phyloP scores from a whole-genome alignment of 1,140 invertebrate species.

The Achroia grisella region DNA sequence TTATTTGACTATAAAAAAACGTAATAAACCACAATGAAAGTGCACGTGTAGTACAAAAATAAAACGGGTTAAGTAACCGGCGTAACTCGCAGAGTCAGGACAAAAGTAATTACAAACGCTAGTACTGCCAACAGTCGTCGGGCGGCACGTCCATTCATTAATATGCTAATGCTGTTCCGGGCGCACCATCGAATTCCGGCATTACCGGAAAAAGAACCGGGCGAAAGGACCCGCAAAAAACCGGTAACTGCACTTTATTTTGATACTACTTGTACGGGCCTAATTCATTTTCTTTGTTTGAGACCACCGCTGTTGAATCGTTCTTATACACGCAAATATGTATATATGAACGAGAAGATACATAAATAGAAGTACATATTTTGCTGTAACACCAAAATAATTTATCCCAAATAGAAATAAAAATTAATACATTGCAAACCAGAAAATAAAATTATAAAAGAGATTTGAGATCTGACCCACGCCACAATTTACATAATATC shows the following conservation, averaged over 20 bases:
- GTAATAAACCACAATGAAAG: too few relatives aligned
- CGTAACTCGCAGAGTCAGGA: conserved; percentile 2
- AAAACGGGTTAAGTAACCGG: not conserved
- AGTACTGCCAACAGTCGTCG: conserved; percentile 1
- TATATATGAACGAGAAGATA: too few relatives aligned
- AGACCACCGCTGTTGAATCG: too few relatives aligned
- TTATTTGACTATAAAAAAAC: too few relatives aligned
- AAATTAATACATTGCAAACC: too few relatives aligned
- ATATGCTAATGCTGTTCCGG: conserved; percentile 14
- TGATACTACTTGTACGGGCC: not conserved
- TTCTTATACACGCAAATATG: too few relatives aligned
- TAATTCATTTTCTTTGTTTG: conserved; percentile 5
- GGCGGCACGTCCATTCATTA: conserved; percentile 11
- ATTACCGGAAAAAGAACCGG: conserved; percentile 2
- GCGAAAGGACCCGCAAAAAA: not conserved
- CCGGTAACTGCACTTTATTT: conserved; percentile 5
- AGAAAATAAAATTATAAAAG: too few relatives aligned
- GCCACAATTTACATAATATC: too few relatives aligned
- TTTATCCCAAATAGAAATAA: too few relatives aligned
- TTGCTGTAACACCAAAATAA: too few relatives aligned
- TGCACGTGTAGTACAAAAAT: not conserved
- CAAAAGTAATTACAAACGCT: conserved; percentile 12
- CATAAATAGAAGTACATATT: too few relatives aligned
- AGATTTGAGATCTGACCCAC: too few relatives aligned
- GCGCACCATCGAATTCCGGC: conserved; percentile 6